Evolutionary conservation across 2,113 vertebrate genomes (phyloP), one percentile per base, ranked within the genome.

Genomic region (Rhagologus leucostigma): DNA sequence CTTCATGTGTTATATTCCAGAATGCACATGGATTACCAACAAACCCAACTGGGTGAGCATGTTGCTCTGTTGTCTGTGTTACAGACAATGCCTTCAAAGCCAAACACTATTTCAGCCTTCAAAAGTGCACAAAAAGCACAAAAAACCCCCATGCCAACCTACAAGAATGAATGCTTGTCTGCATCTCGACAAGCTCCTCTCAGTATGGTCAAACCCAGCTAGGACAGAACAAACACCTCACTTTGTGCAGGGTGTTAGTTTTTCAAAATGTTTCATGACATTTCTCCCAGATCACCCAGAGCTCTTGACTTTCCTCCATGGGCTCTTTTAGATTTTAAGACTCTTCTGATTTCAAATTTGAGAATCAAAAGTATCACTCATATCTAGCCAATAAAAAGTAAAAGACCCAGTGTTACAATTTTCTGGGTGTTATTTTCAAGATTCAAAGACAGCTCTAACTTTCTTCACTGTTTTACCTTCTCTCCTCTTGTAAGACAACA

Each of bases 71-170:
- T n/a, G n/a, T n/a, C n/a, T n/a, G n/a, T 70, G 22, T 67, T 35
- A 64, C 21, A 93, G 33, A 35, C 18, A 29, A 7, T 3, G 0
- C 27, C 50, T 87, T 69, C 24, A 77, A 89, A 79, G n/a, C 18
- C 49, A 80, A 70, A 49, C 18, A 55, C 11, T 52, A 56, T 52
- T 65, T 70, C 60, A 69, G 41, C 29, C 46, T 73, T 69, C 23
- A 50, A 71, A 93, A 91, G 75, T 3, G 1, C 18, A 53, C 53
- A 16, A 57, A 53, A 59, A 59, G 10, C 7, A 2, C 16, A 56
- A 67, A 65, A 65, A 74, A 2, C 0, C 0, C 0, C 10, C 19
- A 56, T 0, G 4, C 63, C 20, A 68, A 59, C 19, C 33, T n/a
- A 60, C 10, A 63, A 55, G 62, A 32, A 71, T 5, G 8, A 90